These are phyloP conservation scores for Emys orbicularis DNA, from an alignment of 2,797 vertebrate genomes.

Conservation along the genomic window DNA sequence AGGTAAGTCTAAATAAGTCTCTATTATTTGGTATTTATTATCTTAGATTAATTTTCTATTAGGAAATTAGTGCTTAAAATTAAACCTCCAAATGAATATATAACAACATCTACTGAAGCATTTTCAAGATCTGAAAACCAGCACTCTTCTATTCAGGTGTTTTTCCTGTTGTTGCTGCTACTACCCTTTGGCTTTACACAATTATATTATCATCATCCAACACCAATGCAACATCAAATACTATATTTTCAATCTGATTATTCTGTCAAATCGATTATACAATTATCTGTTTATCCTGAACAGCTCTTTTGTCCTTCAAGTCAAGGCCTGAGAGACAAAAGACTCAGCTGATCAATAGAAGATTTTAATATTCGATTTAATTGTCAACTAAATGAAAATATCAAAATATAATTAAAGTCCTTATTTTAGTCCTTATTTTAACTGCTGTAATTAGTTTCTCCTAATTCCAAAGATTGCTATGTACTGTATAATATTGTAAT, in stretches of 20 bases:
- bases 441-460: background rate
- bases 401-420: conserved; percentile 46
- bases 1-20: rapidly evolving
- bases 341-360: conserved; percentile 33
- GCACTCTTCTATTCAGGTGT: background rate
- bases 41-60: background rate
- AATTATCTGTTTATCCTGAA: background rate
- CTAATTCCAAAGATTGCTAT: background rate
- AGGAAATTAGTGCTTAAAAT: background rate
- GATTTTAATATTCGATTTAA: conserved; percentile 4
- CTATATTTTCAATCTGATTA: background rate
- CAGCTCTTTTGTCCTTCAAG: background rate
- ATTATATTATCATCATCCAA: background rate
- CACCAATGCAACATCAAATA: background rate
- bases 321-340: conserved; percentile 23
- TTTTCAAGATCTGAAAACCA: background rate
- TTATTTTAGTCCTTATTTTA: background rate
- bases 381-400: conserved; percentile 50
- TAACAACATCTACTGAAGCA: background rate
- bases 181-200: conserved; percentile 6
- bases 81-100: background rate
- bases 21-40: background rate
- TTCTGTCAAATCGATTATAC: conserved; percentile 32
- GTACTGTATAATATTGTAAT: background rate
- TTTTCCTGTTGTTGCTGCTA: background rate